Evolutionary conservation across 2,888 invertebrate genomes (phyloP), one percentile per base, ranked within the genome.

Genomic region (Zhengitettix transpicula): DNA sequence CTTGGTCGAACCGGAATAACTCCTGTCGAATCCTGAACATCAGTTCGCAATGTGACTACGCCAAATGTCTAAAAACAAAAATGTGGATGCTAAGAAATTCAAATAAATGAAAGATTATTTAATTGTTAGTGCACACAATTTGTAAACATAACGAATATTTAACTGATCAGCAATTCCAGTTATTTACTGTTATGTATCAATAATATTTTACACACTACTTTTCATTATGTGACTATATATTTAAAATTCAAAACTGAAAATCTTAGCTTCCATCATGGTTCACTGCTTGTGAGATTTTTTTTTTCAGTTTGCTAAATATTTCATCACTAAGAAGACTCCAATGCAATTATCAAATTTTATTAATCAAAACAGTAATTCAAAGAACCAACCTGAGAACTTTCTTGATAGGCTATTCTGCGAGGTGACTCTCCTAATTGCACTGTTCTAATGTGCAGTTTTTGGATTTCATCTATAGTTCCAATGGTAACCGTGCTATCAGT

Each of bases 391-490:
- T 90, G 89, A 14, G 93, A 87, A 52, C 82, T 81, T 71, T 94
- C 95, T 72, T 98, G 98, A 72, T 98, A 94, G 0, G 96, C 89
- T 69, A 99, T 96, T 61, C 97, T 78, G 58, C 94, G 78, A 0
- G 97, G 95, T 0, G 94, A 91, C 76, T 99, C 99, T 1, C 92
- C 91, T 1, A 99, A 76, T 0, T 93, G 91, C 17, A 99, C 93
- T 0, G 96, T 96, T 60, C 98, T 78, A 67, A 98, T 98, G 73
- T 98, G 98, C 16, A 98, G 75, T 71, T 98, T 98, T 73, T 98
- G 97, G 65, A 98, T 98, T 74, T 98, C 97, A 73, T 98, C 98
- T 67, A 98, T 97, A 0, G 95, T 96, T 62, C 97, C 97, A 70
- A 99, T 91, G 0, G 96, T 90, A 2, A 96, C 84, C 5, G 87